These are phyloP conservation scores for Microcebus murinus DNA, from an alignment of 2,113 vertebrate genomes.

Conservation along the genomic window DNA sequence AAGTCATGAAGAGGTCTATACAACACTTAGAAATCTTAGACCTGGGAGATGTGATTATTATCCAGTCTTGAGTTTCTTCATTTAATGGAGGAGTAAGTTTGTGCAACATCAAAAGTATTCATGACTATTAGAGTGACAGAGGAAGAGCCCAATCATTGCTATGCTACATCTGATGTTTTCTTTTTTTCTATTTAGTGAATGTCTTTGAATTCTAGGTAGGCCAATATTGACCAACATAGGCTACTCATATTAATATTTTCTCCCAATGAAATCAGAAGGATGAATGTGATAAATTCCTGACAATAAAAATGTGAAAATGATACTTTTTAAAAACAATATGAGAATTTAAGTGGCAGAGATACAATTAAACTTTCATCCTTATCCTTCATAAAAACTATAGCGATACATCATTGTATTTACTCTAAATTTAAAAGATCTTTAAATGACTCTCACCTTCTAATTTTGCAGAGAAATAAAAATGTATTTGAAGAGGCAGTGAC, in stretches of 20 bases:
- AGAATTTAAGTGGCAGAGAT: slow-evolving; percentile 53
- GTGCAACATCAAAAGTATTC: neutral
- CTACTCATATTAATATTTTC: neutral
- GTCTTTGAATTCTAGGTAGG: neutral
- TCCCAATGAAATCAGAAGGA: neutral
- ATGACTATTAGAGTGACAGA: neutral
- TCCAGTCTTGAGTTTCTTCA: neutral
- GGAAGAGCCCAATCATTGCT: neutral
- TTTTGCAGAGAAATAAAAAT: neutral
- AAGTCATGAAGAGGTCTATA: neutral
- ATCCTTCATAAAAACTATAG: slow-evolving; percentile 12
- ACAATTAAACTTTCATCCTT: neutral
- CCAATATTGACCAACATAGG: neutral
- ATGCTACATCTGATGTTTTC: fast-evolving
- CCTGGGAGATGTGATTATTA: neutral
- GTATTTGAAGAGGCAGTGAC: neutral
- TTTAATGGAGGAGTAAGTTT: neutral
- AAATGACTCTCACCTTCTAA: neutral
- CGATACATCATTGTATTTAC: neutral
- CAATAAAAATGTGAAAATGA: neutral
- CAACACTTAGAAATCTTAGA: neutral
- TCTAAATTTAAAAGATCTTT: neutral
- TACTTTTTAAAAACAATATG: neutral
- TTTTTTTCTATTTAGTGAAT: neutral
- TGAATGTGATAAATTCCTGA: neutral